Conservation (phyloP, 2,113 vertebrate genomes). For the Cinclus cinclus region DNA sequence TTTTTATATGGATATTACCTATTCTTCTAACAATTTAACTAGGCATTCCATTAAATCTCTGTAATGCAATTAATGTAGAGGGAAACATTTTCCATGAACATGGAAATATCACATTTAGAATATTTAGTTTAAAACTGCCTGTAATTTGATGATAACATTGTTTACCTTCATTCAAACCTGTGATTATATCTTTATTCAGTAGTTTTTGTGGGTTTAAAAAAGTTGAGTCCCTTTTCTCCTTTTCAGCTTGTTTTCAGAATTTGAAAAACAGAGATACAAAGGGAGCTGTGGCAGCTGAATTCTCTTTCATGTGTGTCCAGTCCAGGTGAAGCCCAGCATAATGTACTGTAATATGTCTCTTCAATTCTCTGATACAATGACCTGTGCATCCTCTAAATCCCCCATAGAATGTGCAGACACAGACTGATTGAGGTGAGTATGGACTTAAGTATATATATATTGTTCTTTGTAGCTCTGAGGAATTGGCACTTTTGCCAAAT, state of each 20-base stretch:
- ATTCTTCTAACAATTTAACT: constrained; percentile 56
- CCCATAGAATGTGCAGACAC: constrained; percentile 42
- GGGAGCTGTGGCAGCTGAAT: constrained; percentile 57
- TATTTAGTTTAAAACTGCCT: background rate
- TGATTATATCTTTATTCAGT: constrained; percentile 5
- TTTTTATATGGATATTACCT: constrained; percentile 63
- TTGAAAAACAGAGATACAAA: constrained; percentile 54
- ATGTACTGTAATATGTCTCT: constrained; percentile 56
- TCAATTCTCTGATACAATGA: constrained; percentile 64
- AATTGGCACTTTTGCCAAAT: constrained; percentile 49
- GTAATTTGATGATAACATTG: constrained; percentile 10
- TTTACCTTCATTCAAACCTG: constrained; percentile 13
- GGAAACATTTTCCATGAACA: constrained; percentile 15
- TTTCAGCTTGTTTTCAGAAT: constrained; percentile 62
- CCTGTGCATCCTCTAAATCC: constrained; percentile 64
- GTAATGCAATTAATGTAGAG: constrained; percentile 27
- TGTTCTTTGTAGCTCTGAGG: constrained; percentile 54
- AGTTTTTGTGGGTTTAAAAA: constrained; percentile 37
- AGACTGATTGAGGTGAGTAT: constrained; percentile 51
- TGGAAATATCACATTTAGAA: background rate
- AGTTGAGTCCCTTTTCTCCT: constrained; percentile 38
- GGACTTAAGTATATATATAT: constrained; percentile 53
- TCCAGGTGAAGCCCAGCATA: constrained; percentile 60
- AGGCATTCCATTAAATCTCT: constrained; percentile 21
- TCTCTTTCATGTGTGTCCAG: constrained; percentile 64